Evolutionary conservation across 2,888 invertebrate genomes (phyloP).

Genomic region (Leptinotarsa tumamoca): DNA sequence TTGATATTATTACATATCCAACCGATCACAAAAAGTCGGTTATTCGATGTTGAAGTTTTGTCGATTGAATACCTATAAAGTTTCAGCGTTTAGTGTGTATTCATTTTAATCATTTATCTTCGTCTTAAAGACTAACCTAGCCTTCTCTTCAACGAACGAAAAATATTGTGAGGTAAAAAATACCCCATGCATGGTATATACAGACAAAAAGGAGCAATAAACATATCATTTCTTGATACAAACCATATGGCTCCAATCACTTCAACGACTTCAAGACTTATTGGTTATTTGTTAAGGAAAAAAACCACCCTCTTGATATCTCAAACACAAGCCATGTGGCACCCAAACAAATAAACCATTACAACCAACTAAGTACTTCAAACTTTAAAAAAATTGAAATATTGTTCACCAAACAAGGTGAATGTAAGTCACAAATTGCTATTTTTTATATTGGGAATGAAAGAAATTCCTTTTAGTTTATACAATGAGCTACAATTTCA

Average conservation of each 20-base stretch:
- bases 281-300: slow-evolving; percentile 50
- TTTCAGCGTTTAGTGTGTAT: too few relatives aligned
- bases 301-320: slow-evolving; percentile 43
- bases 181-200: slow-evolving; percentile 36
- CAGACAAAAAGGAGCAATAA: slow-evolving; percentile 43
- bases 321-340: slow-evolving; percentile 43
- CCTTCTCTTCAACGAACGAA: slow-evolving; percentile 19
- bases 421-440: too few relatives aligned
- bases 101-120: too few relatives aligned
- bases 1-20: slow-evolving; percentile 1
- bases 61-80: background rate
- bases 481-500: too few relatives aligned
- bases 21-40: background rate
- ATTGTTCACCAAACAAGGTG: too few relatives aligned
- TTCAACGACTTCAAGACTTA: slow-evolving; percentile 42
- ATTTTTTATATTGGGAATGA: too few relatives aligned
- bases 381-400: background rate
- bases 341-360: slow-evolving; percentile 35
- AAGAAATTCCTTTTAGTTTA: too few relatives aligned
- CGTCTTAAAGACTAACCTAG: background rate
- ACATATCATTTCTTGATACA: slow-evolving; percentile 49
- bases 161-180: slow-evolving; percentile 29
- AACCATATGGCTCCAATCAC: slow-evolving; percentile 47
- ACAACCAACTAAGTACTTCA: background rate
- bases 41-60: too few relatives aligned